Percentiles rank a stretch among this genome's conserved stretches.
Evolutionary conservation across 2,888 invertebrate genomes (phyloP).

Genomic region (Tetanocera ferruginea): DNA sequence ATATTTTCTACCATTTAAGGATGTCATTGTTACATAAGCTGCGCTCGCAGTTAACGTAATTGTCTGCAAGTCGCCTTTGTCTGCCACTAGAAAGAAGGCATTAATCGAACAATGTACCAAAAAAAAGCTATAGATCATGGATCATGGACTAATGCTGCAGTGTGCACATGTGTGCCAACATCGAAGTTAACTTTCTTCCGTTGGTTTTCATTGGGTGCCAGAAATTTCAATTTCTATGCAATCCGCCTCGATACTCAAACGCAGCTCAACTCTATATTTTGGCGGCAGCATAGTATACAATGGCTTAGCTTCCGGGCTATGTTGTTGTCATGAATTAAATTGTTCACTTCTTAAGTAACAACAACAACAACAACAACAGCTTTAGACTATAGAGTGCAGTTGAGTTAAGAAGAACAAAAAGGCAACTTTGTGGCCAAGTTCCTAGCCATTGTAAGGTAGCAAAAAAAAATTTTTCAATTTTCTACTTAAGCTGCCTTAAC

Average conservation of each 20-base stretch:
- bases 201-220: background rate
- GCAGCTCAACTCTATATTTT: background rate
- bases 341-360: constrained; percentile 7
- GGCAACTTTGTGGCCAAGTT: background rate
- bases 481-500: no score
- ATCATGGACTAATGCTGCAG: background rate
- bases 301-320: background rate
- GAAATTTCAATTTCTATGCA: constrained; percentile 21
- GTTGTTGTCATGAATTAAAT: constrained; percentile 24
- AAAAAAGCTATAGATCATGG: background rate
- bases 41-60: constrained; percentile 17
- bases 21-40: constrained; percentile 24
- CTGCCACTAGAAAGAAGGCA: background rate
- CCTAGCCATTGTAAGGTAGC: background rate
- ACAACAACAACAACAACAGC: background rate
- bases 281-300: background rate
- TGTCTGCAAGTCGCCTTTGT: constrained; percentile 24
- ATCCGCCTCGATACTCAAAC: background rate
- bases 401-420: background rate
- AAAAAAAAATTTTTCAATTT: no score
- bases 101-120: background rate
- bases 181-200: background rate
- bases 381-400: no score
- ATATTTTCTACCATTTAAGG: constrained; percentile 23
- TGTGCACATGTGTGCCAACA: background rate